phyloP scores from a whole-genome alignment of 2,888 invertebrate species.

The Mermis nigrescens region DNA sequence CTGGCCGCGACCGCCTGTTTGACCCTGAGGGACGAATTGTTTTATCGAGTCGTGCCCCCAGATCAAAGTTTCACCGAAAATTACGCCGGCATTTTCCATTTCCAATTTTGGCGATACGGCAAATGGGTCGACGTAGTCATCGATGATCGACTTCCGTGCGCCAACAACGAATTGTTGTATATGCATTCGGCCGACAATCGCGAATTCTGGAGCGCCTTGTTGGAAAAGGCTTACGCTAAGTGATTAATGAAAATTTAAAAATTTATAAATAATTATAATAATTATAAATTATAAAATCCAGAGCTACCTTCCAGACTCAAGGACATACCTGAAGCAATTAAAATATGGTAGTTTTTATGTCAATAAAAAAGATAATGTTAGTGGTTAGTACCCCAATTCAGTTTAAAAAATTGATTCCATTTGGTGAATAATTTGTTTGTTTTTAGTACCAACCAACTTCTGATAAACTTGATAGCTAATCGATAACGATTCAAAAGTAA shows the following conservation, averaged over 20 bases:
- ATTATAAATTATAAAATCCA: no score
- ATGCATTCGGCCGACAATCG: slow-evolving; percentile 61
- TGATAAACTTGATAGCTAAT: no score
- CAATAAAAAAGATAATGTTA: no score
- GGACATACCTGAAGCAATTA: no score
- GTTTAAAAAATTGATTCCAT: no score
- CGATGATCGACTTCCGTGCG: slow-evolving; percentile 73
- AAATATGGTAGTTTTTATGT: not conserved
- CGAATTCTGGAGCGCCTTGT: slow-evolving; percentile 84
- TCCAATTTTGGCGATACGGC: slow-evolving; percentile 75
- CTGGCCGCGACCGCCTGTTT: slow-evolving; percentile 72
- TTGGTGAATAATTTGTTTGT: no score
- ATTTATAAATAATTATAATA: no score
- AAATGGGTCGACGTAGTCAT: slow-evolving; percentile 75
- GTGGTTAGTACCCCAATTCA: no score
- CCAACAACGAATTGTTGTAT: slow-evolving; percentile 60
- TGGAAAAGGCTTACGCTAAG: slow-evolving; percentile 89
- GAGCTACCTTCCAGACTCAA: no score
- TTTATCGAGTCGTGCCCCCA: slow-evolving; percentile 83
- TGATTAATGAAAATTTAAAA: slow-evolving; percentile 15
- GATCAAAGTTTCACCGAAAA: slow-evolving; percentile 66
- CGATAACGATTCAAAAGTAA: no score
- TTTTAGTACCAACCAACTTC: no score
- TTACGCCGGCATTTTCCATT: slow-evolving; percentile 85
- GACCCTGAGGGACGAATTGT: slow-evolving; percentile 62